Evolutionary conservation across 2,888 invertebrate species (phyloP).

Genomic region (Gymnosoma rotundatum): DNA sequence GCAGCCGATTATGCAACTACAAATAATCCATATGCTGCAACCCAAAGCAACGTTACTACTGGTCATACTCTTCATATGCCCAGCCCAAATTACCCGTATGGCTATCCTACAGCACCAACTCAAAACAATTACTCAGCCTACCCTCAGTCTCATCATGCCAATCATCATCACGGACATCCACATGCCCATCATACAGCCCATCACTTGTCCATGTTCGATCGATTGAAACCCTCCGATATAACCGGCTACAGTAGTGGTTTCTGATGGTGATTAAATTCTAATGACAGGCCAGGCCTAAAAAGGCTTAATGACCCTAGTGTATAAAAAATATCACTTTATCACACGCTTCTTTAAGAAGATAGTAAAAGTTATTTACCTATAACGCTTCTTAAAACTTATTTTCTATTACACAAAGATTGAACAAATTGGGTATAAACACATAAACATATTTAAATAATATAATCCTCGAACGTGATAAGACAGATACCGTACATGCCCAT

Average conservation of each 20-base stretch:
- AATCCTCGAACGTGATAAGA: not conserved
- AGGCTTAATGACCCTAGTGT: slow-evolving; percentile 21
- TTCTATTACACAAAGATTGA: not conserved
- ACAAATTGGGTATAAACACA: not conserved
- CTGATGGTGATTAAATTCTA: slow-evolving; percentile 76
- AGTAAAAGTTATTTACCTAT: slow-evolving; percentile 18
- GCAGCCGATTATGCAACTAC: slow-evolving; percentile 74
- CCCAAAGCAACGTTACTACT: slow-evolving; percentile 72
- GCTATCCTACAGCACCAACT: slow-evolving; percentile 75
- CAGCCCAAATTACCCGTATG: slow-evolving; percentile 86
- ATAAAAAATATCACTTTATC: slow-evolving; percentile 11
- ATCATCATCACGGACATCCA: slow-evolving; percentile 70
- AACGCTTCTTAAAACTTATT: slow-evolving; percentile 2
- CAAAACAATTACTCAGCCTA: slow-evolving; percentile 73
- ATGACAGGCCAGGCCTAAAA: slow-evolving; percentile 24
- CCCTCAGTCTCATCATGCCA: slow-evolving; percentile 46
- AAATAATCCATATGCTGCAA: slow-evolving; percentile 71
- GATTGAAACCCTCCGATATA: slow-evolving; percentile 83
- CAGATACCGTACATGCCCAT: not conserved
- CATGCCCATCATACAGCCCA: slow-evolving; percentile 75
- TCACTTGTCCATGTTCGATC: slow-evolving; percentile 82
- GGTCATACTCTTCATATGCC: slow-evolving; percentile 86
- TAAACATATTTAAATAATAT: not conserved
- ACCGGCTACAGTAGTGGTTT: slow-evolving; percentile 83
- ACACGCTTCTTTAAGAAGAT: slow-evolving; percentile 9